Conservation (phyloP, 2,113 vertebrate species). For the Varanus salvator region DNA sequence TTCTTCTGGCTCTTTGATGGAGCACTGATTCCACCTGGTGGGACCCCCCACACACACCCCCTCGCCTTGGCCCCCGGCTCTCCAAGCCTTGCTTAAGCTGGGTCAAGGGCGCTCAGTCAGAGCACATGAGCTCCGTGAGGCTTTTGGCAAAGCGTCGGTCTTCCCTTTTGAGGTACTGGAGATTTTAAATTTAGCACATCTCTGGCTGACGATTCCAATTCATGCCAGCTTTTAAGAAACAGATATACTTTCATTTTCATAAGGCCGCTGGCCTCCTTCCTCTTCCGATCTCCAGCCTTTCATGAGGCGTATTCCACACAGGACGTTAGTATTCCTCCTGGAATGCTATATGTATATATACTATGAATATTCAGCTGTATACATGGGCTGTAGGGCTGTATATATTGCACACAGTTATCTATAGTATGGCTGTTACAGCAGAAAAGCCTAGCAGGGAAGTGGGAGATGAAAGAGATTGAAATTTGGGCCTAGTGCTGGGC, state of each 20-base stretch:
- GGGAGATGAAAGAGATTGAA: not conserved
- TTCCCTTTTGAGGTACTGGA: constrained; percentile 43
- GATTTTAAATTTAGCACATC: constrained; percentile 21
- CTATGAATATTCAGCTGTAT: not conserved
- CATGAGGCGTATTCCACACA: not conserved
- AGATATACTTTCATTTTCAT: not conserved
- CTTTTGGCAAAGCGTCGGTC: constrained; percentile 47
- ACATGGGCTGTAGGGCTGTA: not conserved
- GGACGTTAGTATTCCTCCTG: not conserved
- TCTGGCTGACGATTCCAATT: constrained; percentile 52
- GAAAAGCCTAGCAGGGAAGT: not conserved
- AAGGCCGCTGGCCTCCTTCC: not conserved
- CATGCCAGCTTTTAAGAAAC: constrained; percentile 49
- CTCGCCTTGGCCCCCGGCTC: not conserved
- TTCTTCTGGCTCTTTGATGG: constrained; percentile 41
- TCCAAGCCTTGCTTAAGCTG: constrained; percentile 9
- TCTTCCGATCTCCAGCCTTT: not conserved
- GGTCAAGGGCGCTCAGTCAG: rapidly evolving
- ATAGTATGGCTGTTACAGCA: not conserved
- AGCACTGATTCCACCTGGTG: constrained; percentile 50
- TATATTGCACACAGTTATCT: not conserved
- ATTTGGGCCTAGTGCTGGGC: not conserved
- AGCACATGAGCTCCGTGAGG: not conserved
- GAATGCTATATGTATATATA: not conserved
- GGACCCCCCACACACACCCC: constrained; percentile 5